Evolutionary conservation across 2,113 vertebrate species (phyloP).

Genomic region (Clarias macrocephalus): DNA sequence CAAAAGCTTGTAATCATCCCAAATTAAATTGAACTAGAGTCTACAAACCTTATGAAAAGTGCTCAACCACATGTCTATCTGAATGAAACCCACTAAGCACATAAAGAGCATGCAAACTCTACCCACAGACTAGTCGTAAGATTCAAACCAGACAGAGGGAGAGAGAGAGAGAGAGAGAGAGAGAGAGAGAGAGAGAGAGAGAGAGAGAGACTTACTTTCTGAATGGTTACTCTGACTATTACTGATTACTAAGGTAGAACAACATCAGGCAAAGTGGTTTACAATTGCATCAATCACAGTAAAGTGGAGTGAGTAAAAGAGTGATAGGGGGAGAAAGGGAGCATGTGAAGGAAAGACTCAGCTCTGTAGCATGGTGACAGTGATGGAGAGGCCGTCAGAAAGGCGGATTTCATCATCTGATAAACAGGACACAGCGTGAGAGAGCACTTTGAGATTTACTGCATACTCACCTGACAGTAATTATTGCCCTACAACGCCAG

Average conservation of each 20-base stretch:
- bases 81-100: too few relatives aligned
- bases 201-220: neutral
- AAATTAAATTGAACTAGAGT: neutral
- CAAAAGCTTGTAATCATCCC: neutral
- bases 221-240: conserved; percentile 9
- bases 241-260: conserved; percentile 25
- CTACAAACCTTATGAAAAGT: neutral
- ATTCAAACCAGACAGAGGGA: too few relatives aligned
- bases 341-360: neutral
- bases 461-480: neutral
- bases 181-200: neutral
- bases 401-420: conserved; percentile 29
- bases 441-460: conserved; percentile 28
- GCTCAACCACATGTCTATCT: neutral
- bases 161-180: too few relatives aligned
- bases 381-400: conserved; percentile 16
- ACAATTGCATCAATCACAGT: conserved; percentile 4
- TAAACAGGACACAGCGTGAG: conserved; percentile 19
- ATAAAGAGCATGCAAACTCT: too few relatives aligned
- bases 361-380: conserved; percentile 6
- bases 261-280: neutral
- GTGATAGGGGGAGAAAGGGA: neutral
- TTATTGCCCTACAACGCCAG: conserved; percentile 3
- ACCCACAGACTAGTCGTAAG: too few relatives aligned
- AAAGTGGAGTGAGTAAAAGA: neutral